A percentile compares a stretch with the other conserved stretches of the same genome.
These are phyloP conservation scores for Enteromius trimaculatus DNA, from an alignment of 2,797 vertebrate genomes.

Conservation along the genomic window DNA sequence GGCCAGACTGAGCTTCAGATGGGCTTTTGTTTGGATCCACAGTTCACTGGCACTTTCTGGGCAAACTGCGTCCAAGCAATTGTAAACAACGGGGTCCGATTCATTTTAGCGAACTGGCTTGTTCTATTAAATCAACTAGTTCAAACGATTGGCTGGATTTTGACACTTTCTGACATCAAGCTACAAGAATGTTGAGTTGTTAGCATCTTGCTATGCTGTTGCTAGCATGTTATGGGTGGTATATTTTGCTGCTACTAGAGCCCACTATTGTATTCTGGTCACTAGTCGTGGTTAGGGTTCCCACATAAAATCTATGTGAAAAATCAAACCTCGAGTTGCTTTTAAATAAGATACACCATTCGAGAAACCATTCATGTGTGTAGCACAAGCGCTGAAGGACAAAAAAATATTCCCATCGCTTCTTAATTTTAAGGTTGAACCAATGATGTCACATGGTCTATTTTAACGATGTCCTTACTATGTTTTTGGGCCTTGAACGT, in stretches of 20 bases:
- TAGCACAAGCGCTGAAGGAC: background rate
- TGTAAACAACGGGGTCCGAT: background rate
- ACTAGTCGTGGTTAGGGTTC: background rate
- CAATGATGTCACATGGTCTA: too few species aligned
- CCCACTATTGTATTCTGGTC: background rate
- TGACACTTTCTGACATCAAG: background rate
- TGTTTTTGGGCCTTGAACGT: background rate
- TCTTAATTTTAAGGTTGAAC: background rate
- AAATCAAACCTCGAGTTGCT: background rate
- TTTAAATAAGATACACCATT: background rate
- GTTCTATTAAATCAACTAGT: background rate
- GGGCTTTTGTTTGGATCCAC: slow-evolving; percentile 56
- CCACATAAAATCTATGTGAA: background rate
- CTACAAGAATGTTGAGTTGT: background rate
- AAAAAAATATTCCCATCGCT: background rate
- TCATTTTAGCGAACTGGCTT: background rate
- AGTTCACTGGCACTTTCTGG: slow-evolving; percentile 39
- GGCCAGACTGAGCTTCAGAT: slow-evolving; percentile 69
- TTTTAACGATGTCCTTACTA: too few species aligned
- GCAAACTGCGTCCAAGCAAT: background rate
- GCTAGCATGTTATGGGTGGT: background rate
- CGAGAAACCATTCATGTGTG: background rate
- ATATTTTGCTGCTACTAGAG: background rate
- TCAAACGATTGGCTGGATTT: background rate
- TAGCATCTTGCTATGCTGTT: background rate